Base-by-base conservation (phyloP, 2,797 vertebrate species). In the Naso thynnoides region DNA sequence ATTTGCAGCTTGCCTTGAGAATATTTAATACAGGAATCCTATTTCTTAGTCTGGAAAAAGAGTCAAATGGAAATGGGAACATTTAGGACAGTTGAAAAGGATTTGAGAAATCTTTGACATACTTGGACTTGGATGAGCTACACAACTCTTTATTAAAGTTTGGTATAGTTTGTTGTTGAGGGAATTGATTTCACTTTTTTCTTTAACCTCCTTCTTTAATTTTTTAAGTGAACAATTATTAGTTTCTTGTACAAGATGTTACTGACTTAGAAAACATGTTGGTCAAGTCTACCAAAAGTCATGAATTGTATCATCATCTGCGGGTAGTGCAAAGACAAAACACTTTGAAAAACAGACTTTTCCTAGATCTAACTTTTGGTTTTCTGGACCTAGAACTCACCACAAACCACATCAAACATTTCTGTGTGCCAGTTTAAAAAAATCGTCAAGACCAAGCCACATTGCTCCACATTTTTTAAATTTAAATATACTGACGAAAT, bases 91-190 rank as follows among this genome's bases (percentile, higher is more conserved):
- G n/a, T 16, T 47, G 7, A 29, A 52, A 49, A 26, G 9, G 26
- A 3, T 5, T 42, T 21, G 29, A 59, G n/a, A 52, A 47, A 49
- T 39, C 36, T 21, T 33, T 61, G 67, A 67, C 58, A 69, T 61
- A 49, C 36, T 63, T 57, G 10, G 14, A 61, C 31, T 39, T n/a
- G 21, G 36, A 3, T 18, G 15, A 47, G 42, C 9, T 6, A 4
- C n/a, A 59, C 6, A n/a, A 8, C 19, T n/a, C 47, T 77, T 14
- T 15, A 15, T 16, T 33, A n/a, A 44, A 52, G 8, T 52, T 44
- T 0, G 11, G 26, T 39, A 14, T 14, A 50, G 13, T 44, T 19
- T 53, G 27, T 27, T 41, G 48, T 27, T 59, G n/a, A 27, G 19
- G 10, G 3, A 62, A 11, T 8, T 70, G 13, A 36, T 66, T 19